Percentiles rank a stretch among this genome's conserved stretches.
phyloP scores from a whole-genome alignment of 2,113 vertebrate genomes.

The Semicossyphus pulcher region DNA sequence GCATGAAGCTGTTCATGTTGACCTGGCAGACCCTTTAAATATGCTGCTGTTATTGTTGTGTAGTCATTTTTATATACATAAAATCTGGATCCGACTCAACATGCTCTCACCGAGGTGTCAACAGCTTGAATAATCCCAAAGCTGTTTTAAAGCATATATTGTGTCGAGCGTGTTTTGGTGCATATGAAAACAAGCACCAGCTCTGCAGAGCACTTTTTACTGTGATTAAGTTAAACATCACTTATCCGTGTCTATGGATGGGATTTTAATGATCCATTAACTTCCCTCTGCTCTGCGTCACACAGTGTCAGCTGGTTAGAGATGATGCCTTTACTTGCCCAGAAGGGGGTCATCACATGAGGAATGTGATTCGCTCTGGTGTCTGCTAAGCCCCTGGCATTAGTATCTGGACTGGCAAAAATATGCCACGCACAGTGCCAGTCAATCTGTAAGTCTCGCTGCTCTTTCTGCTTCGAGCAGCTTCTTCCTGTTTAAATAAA shows the following conservation, averaged over 20 bases:
- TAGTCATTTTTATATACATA: not conserved
- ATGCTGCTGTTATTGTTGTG: not conserved
- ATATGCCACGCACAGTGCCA: slow-evolving; percentile 3
- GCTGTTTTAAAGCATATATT: no score
- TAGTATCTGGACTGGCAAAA: slow-evolving; percentile 27
- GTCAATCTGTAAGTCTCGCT: not conserved
- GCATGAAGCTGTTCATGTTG: slow-evolving; percentile 13
- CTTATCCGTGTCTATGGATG: slow-evolving; percentile 4
- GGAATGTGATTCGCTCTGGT: slow-evolving; percentile 30
- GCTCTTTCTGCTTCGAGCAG: not conserved
- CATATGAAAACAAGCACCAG: not conserved
- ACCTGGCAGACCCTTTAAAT: not conserved
- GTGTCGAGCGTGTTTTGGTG: no score
- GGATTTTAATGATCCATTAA: slow-evolving; percentile 33
- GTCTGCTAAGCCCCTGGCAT: slow-evolving; percentile 49
- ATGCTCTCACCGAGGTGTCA: not conserved
- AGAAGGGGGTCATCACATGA: slow-evolving; percentile 43
- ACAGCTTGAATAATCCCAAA: not conserved
- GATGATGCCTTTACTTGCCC: slow-evolving; percentile 39
- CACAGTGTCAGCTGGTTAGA: slow-evolving; percentile 33
- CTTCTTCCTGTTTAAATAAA: not conserved
- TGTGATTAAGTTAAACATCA: slow-evolving; percentile 18
- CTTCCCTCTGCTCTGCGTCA: slow-evolving; percentile 29
- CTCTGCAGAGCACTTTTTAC: no score
- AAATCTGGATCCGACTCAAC: not conserved